Conservation (phyloP, 2,888 invertebrate species). For the Galerucella calmariensis region DNA sequence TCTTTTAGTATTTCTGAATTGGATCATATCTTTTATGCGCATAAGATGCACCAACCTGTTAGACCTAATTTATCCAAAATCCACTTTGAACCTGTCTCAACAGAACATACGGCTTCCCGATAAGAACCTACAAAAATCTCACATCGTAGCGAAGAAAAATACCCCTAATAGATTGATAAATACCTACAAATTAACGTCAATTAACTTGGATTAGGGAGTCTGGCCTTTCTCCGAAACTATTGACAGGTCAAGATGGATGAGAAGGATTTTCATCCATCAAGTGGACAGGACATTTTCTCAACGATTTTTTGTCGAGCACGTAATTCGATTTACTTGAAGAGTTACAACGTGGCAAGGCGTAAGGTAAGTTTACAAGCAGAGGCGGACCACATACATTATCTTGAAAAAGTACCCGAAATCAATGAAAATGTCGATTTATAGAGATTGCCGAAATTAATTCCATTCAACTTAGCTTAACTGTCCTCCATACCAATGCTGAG, state of each 20-base stretch:
- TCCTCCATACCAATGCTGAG: too few relatives aligned
- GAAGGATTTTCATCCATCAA: conserved; percentile 57
- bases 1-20: background rate
- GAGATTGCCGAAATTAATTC: too few relatives aligned
- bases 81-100: conserved; percentile 6
- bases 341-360: conserved; percentile 14
- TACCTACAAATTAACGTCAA: conserved; percentile 60
- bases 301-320: conserved; percentile 50
- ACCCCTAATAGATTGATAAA: conserved; percentile 54
- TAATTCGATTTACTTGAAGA: conserved; percentile 46
- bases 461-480: too few relatives aligned
- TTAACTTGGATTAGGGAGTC: conserved; percentile 56
- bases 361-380: background rate
- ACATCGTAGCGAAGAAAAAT: conserved; percentile 23
- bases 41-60: background rate
- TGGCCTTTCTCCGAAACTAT: conserved; percentile 55
- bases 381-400: background rate
- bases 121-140: conserved; percentile 14
- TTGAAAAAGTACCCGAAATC: too few relatives aligned
- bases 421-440: too few relatives aligned
- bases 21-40: background rate
- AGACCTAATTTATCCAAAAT: background rate
- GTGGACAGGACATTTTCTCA: conserved; percentile 50
- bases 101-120: conserved; percentile 22
- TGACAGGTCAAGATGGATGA: conserved; percentile 58